phyloP scores from a whole-genome alignment of 2,888 invertebrate species.

The Apantesis nais region DNA sequence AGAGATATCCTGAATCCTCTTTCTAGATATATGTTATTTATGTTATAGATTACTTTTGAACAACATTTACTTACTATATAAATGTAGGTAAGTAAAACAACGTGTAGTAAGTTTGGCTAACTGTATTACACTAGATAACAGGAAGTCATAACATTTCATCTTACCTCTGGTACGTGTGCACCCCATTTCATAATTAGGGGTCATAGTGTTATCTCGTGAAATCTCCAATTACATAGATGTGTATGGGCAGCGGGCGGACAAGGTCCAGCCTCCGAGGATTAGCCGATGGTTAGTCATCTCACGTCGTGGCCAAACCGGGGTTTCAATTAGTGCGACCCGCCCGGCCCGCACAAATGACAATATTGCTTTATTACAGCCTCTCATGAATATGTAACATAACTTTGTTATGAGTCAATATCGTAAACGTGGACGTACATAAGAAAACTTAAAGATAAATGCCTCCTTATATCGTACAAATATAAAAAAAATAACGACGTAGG shows the following conservation, averaged over 20 bases:
- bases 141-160: constrained; percentile 42
- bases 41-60: background rate
- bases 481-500: constrained; percentile 40
- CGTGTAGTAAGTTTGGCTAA: constrained; percentile 29
- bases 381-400: constrained; percentile 65
- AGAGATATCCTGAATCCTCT: too few species aligned
- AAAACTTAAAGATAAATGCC: constrained; percentile 33
- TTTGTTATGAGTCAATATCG: constrained; percentile 50
- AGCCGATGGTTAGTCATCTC: constrained; percentile 79
- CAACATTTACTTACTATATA: background rate
- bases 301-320: constrained; percentile 74
- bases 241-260: constrained; percentile 50
- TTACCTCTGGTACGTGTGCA: constrained; percentile 52
- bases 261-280: constrained; percentile 62
- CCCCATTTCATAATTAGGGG: constrained; percentile 71
- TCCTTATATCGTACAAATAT: constrained; percentile 30
- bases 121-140: constrained; percentile 43
- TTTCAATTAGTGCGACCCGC: constrained; percentile 75
- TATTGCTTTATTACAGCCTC: constrained; percentile 72
- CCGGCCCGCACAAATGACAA: constrained; percentile 62
- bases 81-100: constrained; percentile 15
- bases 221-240: constrained; percentile 78
- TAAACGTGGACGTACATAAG: constrained; percentile 37
- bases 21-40: too few species aligned
- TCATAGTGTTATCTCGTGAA: constrained; percentile 82